phyloP scores from a whole-genome alignment of 2,113 vertebrate species.

The Semicossyphus pulcher region DNA sequence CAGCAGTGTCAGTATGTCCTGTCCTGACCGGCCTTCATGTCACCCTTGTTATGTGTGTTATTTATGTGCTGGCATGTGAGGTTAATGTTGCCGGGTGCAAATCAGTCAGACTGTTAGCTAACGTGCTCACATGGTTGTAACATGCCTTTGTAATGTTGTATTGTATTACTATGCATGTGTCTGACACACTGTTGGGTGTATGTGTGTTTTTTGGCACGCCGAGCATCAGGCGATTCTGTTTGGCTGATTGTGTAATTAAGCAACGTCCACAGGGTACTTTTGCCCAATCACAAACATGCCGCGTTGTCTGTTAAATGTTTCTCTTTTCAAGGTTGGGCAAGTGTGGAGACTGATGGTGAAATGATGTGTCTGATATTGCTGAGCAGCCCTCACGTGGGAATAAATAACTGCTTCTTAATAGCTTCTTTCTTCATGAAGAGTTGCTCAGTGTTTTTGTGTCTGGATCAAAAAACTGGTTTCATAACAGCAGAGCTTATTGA shows the following conservation, averaged over 20 bases:
- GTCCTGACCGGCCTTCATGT: not conserved
- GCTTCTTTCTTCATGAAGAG: conserved; percentile 1
- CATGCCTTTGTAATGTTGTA: not conserved
- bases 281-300: not conserved
- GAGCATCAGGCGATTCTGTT: not conserved
- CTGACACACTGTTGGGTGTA: not conserved
- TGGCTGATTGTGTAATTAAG: conserved; percentile 32
- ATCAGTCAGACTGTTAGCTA: too few relatives aligned
- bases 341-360: conserved; percentile 32
- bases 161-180: not conserved
- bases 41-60: conserved; percentile 6
- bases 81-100: not conserved
- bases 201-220: conserved; percentile 20
- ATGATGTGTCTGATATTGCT: conserved; percentile 26
- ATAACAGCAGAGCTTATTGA: too few relatives aligned
- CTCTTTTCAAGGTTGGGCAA: conserved; percentile 65
- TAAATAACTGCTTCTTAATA: conserved; percentile 8
- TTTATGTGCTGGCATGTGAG: conserved; percentile 2
- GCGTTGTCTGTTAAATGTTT: conserved; percentile 16
- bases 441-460: not conserved
- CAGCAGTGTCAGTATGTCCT: not conserved
- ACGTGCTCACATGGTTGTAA: conserved; percentile 7
- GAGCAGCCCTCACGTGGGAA: not conserved
- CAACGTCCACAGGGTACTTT: conserved; percentile 28
- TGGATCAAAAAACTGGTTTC: not conserved